Base-by-base conservation (phyloP, 2,113 vertebrate species). In the Pithys albifrons region DNA sequence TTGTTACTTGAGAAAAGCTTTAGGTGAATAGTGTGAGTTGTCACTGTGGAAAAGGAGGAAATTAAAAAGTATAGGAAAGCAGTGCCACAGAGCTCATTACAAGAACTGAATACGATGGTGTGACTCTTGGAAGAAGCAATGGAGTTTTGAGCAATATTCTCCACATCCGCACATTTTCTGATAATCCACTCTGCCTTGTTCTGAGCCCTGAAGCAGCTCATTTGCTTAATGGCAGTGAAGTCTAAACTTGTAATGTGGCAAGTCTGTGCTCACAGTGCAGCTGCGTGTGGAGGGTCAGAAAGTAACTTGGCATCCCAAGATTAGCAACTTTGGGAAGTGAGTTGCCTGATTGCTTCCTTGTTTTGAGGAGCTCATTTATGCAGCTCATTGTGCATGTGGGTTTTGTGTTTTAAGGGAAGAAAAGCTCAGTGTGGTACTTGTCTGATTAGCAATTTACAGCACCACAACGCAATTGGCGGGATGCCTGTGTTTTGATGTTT, bases 361-460 rank as follows among this genome's bases (percentile, higher is more conserved):
- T 96, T 94, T 91, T 59, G 88, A 93, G 96, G 81, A 95, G 84
- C 78, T 96, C 81, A 85, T 97, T 94, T 95, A 91, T 90, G 86
- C 89, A 49, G 59, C 70, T 93, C 48, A 70, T 95, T 91, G 85
- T 90, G 87, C 5, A 0, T 31, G 49, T 76, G 96, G 65, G 52
- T 35, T 95, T 96, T 96, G 64, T 96, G 66, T 91, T 96, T 82
- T 95, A 84, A 95, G 58, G 52, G 81, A 75, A 97, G 88, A 96
- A 96, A 94, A 96, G 55, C 92, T 94, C 90, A 83, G 92, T 94
- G 83, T 93, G 88, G 89, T 72, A 41, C 77, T 96, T 89, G 59
- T 96, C 92, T 97, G 86, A 95, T 95, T 93, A 96, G 71, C 51
- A 95, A 58, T 93, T 96, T 95, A 67, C 88, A 61, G 84, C 75